Percentiles rank a stretch among this genome's conserved stretches.
These are phyloP conservation scores for Gnathonemus echidnorhynchus DNA, from an alignment of 2,113 vertebrate species.

Conservation along the genomic window DNA sequence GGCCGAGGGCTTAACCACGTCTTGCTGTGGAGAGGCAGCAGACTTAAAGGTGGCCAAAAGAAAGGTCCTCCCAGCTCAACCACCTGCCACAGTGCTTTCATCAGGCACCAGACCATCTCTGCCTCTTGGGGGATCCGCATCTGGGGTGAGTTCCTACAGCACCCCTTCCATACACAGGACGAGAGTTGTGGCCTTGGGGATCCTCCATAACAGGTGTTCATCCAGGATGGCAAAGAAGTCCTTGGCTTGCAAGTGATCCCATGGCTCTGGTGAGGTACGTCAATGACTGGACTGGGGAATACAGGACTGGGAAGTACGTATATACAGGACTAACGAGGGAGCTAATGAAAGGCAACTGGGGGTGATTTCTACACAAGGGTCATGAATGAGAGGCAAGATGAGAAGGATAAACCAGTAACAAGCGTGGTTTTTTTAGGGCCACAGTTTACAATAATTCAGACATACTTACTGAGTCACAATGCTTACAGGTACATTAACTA, in stretches of 20 bases:
- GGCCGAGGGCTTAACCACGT: not conserved
- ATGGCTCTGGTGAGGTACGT: not conserved
- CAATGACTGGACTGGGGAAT: not conserved
- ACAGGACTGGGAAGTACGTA: not conserved
- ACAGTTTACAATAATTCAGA: not conserved
- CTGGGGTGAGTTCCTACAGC: too few species aligned
- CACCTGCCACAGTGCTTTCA: too few species aligned
- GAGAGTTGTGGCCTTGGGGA: too few species aligned
- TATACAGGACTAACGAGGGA: not conserved
- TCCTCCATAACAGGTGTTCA: too few species aligned
- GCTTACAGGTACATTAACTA: not conserved
- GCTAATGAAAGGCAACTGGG: not conserved
- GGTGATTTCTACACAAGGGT: not conserved
- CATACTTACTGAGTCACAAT: not conserved
- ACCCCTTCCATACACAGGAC: too few species aligned
- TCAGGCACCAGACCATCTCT: too few species aligned
- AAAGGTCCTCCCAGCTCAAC: too few species aligned
- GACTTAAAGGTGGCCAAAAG: not conserved
- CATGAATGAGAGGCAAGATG: not conserved
- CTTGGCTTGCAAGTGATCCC: too few species aligned
- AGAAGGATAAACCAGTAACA: not conserved
- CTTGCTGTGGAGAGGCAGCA: not conserved
- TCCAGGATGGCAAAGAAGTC: too few species aligned
- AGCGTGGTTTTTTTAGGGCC: not conserved
- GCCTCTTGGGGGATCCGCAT: too few species aligned